phyloP scores from a whole-genome alignment of 2,113 vertebrate species.

The Anolis sagrei region DNA sequence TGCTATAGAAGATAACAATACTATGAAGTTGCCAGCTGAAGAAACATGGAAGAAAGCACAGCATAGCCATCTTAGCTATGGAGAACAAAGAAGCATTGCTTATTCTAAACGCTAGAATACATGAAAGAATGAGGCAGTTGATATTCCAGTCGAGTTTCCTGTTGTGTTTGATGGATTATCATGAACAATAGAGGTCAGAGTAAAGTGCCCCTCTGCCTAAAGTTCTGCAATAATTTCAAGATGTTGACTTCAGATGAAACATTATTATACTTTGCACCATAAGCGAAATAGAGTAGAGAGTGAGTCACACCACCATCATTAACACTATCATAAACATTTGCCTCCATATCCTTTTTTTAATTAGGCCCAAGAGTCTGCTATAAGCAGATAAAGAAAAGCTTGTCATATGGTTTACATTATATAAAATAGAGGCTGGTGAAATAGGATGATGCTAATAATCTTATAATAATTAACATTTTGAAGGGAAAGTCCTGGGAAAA shows the following conservation, averaged over 20 bases:
- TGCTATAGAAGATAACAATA: constrained; percentile 16
- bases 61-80: not conserved
- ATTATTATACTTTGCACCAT: not conserved
- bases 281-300: not conserved
- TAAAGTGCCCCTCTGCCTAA: not conserved
- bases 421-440: not conserved
- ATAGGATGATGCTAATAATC: not conserved
- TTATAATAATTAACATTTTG: not conserved
- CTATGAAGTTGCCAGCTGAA: not conserved
- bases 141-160: constrained; percentile 16
- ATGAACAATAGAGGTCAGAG: constrained; percentile 23
- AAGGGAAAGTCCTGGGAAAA: not conserved
- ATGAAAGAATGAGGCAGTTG: rapidly evolving
- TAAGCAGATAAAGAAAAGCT: not conserved
- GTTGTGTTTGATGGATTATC: not conserved
- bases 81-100: not conserved
- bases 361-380: not conserved
- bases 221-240: constrained; percentile 8
- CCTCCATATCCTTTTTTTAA: not conserved
- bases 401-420: not conserved
- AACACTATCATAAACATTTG: constrained; percentile 2
- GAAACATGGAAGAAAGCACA: not conserved
- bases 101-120: not conserved
- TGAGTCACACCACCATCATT: not conserved
- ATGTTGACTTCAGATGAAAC: constrained; percentile 11